Conservation (phyloP, 2,888 invertebrate genomes). For the Leptinotarsa rubiginosa region DNA sequence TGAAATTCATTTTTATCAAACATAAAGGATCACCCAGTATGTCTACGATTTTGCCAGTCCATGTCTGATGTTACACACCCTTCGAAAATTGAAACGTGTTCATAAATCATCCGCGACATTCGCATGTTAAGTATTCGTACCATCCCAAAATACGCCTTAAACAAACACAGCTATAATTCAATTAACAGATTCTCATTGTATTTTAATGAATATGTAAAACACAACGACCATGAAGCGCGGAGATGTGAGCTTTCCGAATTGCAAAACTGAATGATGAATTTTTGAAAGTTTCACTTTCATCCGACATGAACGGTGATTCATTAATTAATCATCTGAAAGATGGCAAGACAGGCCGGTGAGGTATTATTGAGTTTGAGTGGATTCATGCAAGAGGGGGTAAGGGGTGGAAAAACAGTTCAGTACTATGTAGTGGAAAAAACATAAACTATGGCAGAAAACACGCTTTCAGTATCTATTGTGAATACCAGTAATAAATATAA, state of each 20-base stretch:
- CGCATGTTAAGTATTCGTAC: slow-evolving; percentile 10
- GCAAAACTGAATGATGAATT: neutral
- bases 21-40: too few species aligned
- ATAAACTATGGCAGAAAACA: too few species aligned
- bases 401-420: too few species aligned
- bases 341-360: neutral
- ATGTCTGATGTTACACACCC: too few species aligned
- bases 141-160: neutral
- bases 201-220: slow-evolving; percentile 10
- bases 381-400: neutral
- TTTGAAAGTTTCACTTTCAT: neutral
- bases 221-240: neutral
- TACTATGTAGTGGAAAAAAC: too few species aligned
- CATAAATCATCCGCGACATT: neutral
- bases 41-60: too few species aligned
- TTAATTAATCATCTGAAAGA: neutral
- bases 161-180: slow-evolving; percentile 14
- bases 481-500: too few species aligned
- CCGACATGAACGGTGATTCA: neutral
- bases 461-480: too few species aligned
- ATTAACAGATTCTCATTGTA: slow-evolving; percentile 7
- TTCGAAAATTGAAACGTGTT: too few species aligned
- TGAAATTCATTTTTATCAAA: too few species aligned
- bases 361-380: neutral
- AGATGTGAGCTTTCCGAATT: neutral